Base-by-base conservation (phyloP, 2,113 vertebrate genomes). In the Hystrix brachyura region DNA sequence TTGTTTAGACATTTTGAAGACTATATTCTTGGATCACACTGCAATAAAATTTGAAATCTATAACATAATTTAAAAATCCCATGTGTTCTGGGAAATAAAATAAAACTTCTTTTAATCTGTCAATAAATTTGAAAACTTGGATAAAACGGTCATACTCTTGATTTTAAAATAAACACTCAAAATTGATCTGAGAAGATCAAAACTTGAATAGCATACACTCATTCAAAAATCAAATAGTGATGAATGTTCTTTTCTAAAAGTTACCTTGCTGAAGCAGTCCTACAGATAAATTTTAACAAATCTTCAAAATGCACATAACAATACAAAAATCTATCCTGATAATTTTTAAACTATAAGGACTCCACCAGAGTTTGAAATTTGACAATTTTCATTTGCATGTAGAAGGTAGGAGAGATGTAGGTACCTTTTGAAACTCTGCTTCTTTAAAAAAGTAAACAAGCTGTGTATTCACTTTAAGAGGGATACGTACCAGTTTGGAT, bases 111-210 rank as follows among this genome's bases (percentile, higher is more conserved):
- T 91, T 34, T 62, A 34, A 94, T 71, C 18, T 86, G 53, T 29
- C 32, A 60, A 8, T 78, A 78, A 48, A 29, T 65, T 85, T 71
- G 34, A 86, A 91, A 95, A 29, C 71, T 85, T 64, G 86, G 34
- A 18, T 83, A 29, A 89, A 96, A 48, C 78, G 11, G 9, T 76
- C 34, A 95, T 60, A 65, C 14, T 59, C 25, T 86, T 82, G 48
- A 82, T 91, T 48, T 46, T 23, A 89, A 69, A 90, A 84, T 53
- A 18, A 95, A 89, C 29, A 82, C 60, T 94, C 59, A 71, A 64
- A 93, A 78, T 43, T 95, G 60, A 86, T 27, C 67, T 38, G 38
- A 67, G 48, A 95, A 82, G 23, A 17, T 43, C 32, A 85, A 97
- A 91, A 71, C 34, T 69, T 89, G 32, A 71, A 9, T 9, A 78